Evolutionary conservation across 2,888 invertebrate genomes (phyloP), one percentile per base, ranked within the genome.

Genomic region (Brachypalpus laphriformis): DNA sequence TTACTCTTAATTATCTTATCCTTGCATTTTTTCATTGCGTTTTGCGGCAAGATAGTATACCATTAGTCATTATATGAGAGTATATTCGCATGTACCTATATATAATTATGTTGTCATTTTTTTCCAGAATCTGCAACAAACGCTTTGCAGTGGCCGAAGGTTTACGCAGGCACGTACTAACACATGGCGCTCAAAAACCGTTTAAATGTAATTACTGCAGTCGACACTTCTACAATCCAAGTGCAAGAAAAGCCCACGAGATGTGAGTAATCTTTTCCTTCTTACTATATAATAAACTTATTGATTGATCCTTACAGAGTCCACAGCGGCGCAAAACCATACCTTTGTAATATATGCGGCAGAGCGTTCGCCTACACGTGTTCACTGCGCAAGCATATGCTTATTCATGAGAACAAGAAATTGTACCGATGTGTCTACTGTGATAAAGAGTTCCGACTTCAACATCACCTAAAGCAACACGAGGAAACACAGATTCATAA

Each of bases 391-490:
- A 91, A 91, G 59, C 91, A 91, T 57, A 90, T 90, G 85, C 87
- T 91, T 0, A 91, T 91, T 70, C 91, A 91, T 82, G 88, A 89
- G 2, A 91, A 91, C 40, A 89, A 90, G 1, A 91, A 91, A 54
- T 63, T 90, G 3, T 91, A 90, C 68, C 89, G 90, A 2, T 91
- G 91, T 77, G 88, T 90, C 0, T 91, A 90, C 49, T 91, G 91
- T 22, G 88, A 89, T 31, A 91, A 91, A 72, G 91, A 91, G 51
- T 91, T 91, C 80, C 90, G 91, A 0, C 81, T 91, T 20, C 88
- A 90, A 9, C 91, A 91, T 87, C 91, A 91, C 68, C 89, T 91
- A 88, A 91, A 91, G 2, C 91, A 91, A 70, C 91, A 91, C 72
- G 89, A 90, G 80, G 89, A 89, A 78, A 91, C 91, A 3, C 91